Evolutionary conservation across 2,113 vertebrate genomes (phyloP).

Genomic region (rabbit (Oryctolagus cuniculus)): DNA sequence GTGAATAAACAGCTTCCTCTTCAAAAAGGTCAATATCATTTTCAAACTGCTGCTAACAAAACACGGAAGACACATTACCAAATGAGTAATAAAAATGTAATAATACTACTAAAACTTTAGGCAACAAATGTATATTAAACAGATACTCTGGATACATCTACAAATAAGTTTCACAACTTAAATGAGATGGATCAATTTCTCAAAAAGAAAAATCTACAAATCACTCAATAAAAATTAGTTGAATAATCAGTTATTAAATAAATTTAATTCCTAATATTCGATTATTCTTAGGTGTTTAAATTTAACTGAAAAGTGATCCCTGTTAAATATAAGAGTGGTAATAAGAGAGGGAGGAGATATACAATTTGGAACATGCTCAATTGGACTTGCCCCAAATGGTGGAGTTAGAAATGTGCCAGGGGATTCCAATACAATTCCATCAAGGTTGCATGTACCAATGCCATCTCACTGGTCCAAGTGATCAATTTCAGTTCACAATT

Average conservation of each 20-base stretch:
- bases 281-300: background rate
- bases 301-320: too few relatives aligned
- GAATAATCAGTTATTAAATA: background rate
- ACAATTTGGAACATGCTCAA: too few relatives aligned
- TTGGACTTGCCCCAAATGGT: too few relatives aligned
- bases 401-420: too few relatives aligned
- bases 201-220: background rate
- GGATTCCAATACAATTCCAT: too few relatives aligned
- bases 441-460: too few relatives aligned
- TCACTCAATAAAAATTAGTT: background rate
- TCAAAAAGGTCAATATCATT: background rate
- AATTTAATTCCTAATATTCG: background rate
- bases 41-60: background rate
- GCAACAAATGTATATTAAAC: background rate
- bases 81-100: background rate
- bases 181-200: background rate
- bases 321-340: too few relatives aligned
- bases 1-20: background rate
- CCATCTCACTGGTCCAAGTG: too few relatives aligned
- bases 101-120: background rate
- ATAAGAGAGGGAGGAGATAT: too few relatives aligned
- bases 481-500: too few relatives aligned
- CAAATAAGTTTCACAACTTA: background rate
- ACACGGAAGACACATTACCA: background rate
- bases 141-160: background rate